phyloP scores from a whole-genome alignment of 2,888 invertebrate species.

The Drosophila longiperda region DNA sequence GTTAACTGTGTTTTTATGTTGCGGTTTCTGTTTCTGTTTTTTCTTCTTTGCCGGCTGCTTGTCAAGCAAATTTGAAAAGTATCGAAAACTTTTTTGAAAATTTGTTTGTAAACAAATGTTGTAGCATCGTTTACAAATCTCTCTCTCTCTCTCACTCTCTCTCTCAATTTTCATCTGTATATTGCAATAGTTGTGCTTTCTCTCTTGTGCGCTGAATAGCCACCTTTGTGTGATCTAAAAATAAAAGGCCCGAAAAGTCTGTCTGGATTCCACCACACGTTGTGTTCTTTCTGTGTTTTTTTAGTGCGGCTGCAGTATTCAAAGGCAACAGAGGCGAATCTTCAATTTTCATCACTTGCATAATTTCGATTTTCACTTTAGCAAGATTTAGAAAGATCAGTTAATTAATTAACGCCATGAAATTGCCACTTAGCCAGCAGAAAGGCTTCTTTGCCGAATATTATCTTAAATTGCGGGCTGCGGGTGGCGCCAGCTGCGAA shows the following conservation, averaged over 20 bases:
- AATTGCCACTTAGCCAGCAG: constrained; percentile 78
- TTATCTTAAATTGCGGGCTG: constrained; percentile 87
- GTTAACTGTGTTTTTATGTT: constrained; percentile 42
- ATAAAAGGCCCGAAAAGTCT: constrained; percentile 55
- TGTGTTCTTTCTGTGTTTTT: constrained; percentile 34
- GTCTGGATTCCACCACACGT: constrained; percentile 70
- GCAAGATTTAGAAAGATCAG: not conserved
- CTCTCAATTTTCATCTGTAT: not conserved
- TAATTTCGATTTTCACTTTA: constrained; percentile 40
- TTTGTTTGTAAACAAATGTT: constrained; percentile 74
- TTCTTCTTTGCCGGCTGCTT: constrained; percentile 18
- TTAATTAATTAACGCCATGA: constrained; percentile 36
- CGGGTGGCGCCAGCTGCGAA: constrained; percentile 84
- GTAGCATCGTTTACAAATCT: not conserved
- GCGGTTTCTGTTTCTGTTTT: not conserved
- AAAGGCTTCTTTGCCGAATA: constrained; percentile 88
- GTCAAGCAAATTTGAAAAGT: not conserved
- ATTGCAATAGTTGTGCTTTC: constrained; percentile 8
- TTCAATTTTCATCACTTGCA: constrained; percentile 59
- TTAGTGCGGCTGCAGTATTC: constrained; percentile 68
- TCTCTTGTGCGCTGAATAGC: constrained; percentile 32
- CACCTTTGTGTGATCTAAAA: constrained; percentile 60
- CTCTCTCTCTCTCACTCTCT: not conserved
- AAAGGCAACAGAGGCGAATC: constrained; percentile 28
- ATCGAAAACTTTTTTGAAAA: not conserved